Evolutionary conservation across 2,797 vertebrate species (phyloP).

Genomic region (Poeciliopsis infans): DNA sequence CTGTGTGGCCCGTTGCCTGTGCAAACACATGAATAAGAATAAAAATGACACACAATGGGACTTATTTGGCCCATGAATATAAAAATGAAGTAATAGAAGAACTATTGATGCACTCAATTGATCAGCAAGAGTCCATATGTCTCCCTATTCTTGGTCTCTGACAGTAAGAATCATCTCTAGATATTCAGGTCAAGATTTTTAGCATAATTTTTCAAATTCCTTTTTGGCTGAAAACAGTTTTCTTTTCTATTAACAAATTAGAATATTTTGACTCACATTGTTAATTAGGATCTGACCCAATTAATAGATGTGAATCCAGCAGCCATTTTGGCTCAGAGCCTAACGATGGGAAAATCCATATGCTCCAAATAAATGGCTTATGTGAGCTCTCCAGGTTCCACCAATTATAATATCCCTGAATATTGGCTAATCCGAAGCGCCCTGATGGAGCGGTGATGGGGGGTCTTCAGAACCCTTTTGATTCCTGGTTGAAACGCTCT

Average conservation of each 20-base stretch:
- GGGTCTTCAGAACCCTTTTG: conserved; percentile 46
- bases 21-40: conserved; percentile 85
- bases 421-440: conserved; percentile 56
- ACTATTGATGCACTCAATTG: conserved; percentile 41
- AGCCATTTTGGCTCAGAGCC: conserved; percentile 74
- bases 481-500: conserved; percentile 41
- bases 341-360: conserved; percentile 81
- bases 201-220: conserved; percentile 7
- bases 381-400: conserved; percentile 65
- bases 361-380: conserved; percentile 77
- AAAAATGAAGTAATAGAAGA: conserved; percentile 48
- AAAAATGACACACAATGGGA: conserved; percentile 63
- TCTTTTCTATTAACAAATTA: conserved; percentile 41
- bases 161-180: neutral
- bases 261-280: conserved; percentile 58
- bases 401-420: conserved; percentile 75
- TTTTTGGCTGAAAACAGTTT: conserved; percentile 15
- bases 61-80: conserved; percentile 71
- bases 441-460: conserved; percentile 47
- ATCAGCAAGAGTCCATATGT: conserved; percentile 21
- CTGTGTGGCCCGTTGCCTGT: conserved; percentile 81
- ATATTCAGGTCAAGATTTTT: neutral
- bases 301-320: conserved; percentile 72
- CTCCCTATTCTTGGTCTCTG: neutral
- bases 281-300: conserved; percentile 79